These are phyloP conservation scores for Melanotaenia boesemani DNA, from an alignment of 2,797 vertebrate species.

Conservation along the genomic window DNA sequence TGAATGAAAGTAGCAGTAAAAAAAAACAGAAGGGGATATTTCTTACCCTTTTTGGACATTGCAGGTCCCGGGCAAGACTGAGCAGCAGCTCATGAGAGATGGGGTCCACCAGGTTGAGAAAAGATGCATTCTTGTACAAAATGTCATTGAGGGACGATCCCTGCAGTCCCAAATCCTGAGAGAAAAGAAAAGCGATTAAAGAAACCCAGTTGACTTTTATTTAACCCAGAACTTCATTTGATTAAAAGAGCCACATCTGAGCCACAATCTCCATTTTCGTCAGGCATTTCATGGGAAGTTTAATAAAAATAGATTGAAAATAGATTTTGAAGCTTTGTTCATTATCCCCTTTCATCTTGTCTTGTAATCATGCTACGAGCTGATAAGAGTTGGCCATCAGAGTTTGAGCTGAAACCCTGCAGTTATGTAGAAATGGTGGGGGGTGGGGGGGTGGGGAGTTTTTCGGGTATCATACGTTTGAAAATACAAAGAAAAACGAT, in stretches of 20 bases:
- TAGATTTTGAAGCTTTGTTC: constrained; percentile 54
- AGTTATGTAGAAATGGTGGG: constrained; percentile 3
- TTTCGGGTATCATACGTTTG: neutral
- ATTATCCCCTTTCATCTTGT: constrained; percentile 40
- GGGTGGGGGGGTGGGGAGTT: neutral
- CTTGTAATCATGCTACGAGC: constrained; percentile 32
- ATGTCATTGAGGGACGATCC: constrained; percentile 90
- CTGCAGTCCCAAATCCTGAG: constrained; percentile 90
- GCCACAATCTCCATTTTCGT: constrained; percentile 28
- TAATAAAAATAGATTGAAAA: constrained; percentile 43
- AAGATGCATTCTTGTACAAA: constrained; percentile 90
- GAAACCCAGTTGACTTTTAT: constrained; percentile 4
- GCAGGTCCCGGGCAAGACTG: constrained; percentile 89
- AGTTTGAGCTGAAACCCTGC: constrained; percentile 14
- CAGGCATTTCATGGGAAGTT: constrained; percentile 35
- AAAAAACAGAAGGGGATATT: neutral
- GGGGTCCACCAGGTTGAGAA: constrained; percentile 93
- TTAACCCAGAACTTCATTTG: constrained; percentile 1
- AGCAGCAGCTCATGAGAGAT: constrained; percentile 92
- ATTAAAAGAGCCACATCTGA: constrained; percentile 18
- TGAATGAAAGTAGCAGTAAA: constrained; percentile 3
- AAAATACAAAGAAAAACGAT: neutral
- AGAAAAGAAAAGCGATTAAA: constrained; percentile 19
- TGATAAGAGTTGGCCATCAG: constrained; percentile 41
- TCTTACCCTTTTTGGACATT: constrained; percentile 91